A percentile compares a stretch with the other conserved stretches of the same genome.
Evolutionary conservation across 2,797 vertebrate species (phyloP).

Genomic region (Protonibea diacanthus): DNA sequence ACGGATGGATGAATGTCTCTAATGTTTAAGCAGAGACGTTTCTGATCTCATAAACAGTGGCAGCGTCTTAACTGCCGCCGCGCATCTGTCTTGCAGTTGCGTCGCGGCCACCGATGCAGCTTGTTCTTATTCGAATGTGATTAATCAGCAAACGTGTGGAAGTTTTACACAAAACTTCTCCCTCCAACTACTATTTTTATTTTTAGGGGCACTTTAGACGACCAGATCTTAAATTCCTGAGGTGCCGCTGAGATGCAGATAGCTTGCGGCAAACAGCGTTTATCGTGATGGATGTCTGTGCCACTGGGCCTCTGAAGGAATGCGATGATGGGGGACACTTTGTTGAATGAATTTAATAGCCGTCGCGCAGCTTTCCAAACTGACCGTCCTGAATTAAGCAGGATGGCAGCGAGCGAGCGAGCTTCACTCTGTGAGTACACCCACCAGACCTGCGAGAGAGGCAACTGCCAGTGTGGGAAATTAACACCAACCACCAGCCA

Average conservation of each 20-base stretch:
- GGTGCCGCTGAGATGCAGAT: neutral
- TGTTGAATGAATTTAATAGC: conserved; percentile 38
- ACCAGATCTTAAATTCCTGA: conserved; percentile 35
- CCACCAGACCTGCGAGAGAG: conserved; percentile 50
- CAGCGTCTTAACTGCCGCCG: conserved; percentile 22
- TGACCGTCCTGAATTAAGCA: conserved; percentile 44
- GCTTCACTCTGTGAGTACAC: conserved; percentile 40
- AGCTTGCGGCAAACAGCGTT: conserved; percentile 17
- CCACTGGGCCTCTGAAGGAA: conserved; percentile 23
- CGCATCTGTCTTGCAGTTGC: conserved; percentile 32
- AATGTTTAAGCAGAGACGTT: conserved; percentile 2
- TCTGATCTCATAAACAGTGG: conserved; percentile 5
- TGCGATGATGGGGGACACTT: conserved; percentile 29
- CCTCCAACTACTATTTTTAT: conserved; percentile 22
- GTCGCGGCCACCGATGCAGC: conserved; percentile 21
- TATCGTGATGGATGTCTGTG: conserved; percentile 20
- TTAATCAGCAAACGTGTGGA: conserved; percentile 27
- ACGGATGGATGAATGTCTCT: neutral
- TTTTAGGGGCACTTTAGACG: neutral
- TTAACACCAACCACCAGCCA: conserved; percentile 63
- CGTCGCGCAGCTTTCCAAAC: conserved; percentile 40
- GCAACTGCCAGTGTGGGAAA: conserved; percentile 67
- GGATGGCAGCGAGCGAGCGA: conserved; percentile 18
- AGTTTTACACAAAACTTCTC: conserved; percentile 15
- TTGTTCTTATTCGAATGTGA: conserved; percentile 29